These are phyloP conservation scores for Oreochromis mossambicus DNA, from an alignment of 2,797 vertebrate genomes.

Conservation along the genomic window DNA sequence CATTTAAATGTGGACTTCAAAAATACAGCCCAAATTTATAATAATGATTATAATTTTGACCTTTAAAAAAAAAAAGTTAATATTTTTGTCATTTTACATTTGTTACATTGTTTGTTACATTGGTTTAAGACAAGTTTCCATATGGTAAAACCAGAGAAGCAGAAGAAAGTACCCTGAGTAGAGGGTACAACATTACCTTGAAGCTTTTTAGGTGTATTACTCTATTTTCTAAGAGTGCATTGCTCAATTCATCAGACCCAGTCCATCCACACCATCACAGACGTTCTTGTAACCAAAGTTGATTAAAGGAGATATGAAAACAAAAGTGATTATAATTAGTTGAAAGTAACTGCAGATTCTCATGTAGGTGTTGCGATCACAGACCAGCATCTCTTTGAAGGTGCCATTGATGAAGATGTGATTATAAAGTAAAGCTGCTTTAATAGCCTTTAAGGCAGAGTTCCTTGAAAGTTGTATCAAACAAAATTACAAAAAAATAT, in stretches of 20 bases:
- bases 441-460: background rate
- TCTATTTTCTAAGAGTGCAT: background rate
- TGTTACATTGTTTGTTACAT: background rate
- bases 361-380: background rate
- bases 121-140: too few relatives aligned
- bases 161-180: background rate
- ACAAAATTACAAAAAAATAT: background rate
- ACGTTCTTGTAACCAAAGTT: background rate
- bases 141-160: background rate
- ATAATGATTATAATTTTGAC: background rate
- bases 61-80: background rate
- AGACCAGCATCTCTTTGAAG: background rate
- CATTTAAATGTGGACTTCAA: background rate
- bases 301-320: conserved; percentile 10
- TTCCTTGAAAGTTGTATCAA: background rate
- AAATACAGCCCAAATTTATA: background rate
- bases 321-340: conserved; percentile 24
- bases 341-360: background rate
- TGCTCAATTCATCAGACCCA: conserved; percentile 32
- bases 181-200: background rate
- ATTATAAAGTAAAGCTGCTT: background rate
- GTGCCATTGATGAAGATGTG: background rate
- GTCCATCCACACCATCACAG: background rate
- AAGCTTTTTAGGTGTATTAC: background rate
- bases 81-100: background rate